phyloP scores from a whole-genome alignment of 2,113 vertebrate genomes.

The Ictalurus furcatus region DNA sequence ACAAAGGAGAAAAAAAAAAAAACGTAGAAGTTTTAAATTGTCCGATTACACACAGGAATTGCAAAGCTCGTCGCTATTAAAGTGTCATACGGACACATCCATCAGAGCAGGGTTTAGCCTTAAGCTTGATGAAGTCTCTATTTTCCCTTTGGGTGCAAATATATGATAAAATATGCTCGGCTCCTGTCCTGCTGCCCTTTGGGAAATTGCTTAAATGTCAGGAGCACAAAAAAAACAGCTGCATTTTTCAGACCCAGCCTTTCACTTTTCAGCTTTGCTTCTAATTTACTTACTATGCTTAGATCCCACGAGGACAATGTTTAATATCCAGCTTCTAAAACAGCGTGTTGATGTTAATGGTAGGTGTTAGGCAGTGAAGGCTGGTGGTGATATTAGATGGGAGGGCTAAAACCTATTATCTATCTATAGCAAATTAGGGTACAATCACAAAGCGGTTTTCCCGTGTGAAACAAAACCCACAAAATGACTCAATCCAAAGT shows the following conservation, averaged over 20 bases:
- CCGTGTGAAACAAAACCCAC: background rate
- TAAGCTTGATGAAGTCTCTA: constrained; percentile 9
- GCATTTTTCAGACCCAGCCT: background rate
- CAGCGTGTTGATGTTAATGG: background rate
- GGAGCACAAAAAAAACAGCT: constrained; percentile 12
- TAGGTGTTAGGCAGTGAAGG: background rate
- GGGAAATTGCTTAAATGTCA: constrained; percentile 37
- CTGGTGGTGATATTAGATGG: background rate
- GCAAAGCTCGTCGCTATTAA: background rate
- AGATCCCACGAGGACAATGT: background rate
- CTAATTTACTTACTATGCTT: background rate
- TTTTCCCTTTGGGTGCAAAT: constrained; percentile 38
- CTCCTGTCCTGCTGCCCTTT: constrained; percentile 26
- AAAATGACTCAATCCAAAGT: background rate
- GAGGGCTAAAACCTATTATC: background rate
- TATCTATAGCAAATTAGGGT: background rate
- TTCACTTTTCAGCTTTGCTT: background rate
- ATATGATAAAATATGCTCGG: constrained; percentile 40
- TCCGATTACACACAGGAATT: background rate
- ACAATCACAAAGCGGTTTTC: background rate
- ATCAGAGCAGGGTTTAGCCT: constrained; percentile 10
- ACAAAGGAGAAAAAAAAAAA: too few relatives aligned
- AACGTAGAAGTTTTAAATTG: background rate
- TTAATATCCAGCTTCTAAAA: background rate
- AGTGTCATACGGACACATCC: background rate